Conservation (phyloP, 1,140 invertebrate genomes). For the Neodiprion fabricii region DNA sequence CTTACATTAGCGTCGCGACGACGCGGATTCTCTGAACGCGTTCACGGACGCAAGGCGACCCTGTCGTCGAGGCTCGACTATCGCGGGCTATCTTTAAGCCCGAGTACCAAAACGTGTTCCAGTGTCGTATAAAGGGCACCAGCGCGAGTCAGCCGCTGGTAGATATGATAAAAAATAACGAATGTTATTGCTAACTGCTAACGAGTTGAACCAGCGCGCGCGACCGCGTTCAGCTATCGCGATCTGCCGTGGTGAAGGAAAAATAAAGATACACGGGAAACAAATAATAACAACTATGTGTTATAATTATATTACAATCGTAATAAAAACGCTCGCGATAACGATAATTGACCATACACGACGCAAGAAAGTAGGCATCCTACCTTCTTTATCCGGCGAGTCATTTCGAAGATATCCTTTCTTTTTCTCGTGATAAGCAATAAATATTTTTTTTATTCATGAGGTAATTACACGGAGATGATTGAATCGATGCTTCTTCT, state of each 20-base stretch:
- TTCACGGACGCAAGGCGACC: background rate
- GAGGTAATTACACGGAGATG: too few species aligned
- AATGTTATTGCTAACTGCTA: conserved; percentile 56
- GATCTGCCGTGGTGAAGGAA: background rate
- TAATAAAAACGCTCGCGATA: too few species aligned
- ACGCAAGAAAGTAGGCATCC: too few species aligned
- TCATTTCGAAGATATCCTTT: too few species aligned
- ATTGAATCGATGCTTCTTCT: too few species aligned
- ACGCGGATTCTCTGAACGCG: too few species aligned
- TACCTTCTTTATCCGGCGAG: too few species aligned
- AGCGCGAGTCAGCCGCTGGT: background rate
- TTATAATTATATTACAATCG: too few species aligned
- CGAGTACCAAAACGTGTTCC: conserved; percentile 57
- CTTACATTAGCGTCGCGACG: background rate
- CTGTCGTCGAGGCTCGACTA: conserved; percentile 35
- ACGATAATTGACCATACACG: too few species aligned
- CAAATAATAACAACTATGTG: background rate
- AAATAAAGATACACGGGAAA: background rate
- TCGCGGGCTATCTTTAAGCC: conserved; percentile 49
- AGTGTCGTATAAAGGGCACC: conserved; percentile 48
- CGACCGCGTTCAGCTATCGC: background rate
- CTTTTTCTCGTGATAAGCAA: too few species aligned
- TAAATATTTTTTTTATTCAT: too few species aligned
- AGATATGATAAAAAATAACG: conserved; percentile 57
- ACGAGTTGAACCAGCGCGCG: conserved; percentile 48